A percentile compares a stretch with the other conserved stretches of the same genome.
phyloP scores from a whole-genome alignment of 2,113 vertebrate genomes.

The Lophotis ruficrista region DNA sequence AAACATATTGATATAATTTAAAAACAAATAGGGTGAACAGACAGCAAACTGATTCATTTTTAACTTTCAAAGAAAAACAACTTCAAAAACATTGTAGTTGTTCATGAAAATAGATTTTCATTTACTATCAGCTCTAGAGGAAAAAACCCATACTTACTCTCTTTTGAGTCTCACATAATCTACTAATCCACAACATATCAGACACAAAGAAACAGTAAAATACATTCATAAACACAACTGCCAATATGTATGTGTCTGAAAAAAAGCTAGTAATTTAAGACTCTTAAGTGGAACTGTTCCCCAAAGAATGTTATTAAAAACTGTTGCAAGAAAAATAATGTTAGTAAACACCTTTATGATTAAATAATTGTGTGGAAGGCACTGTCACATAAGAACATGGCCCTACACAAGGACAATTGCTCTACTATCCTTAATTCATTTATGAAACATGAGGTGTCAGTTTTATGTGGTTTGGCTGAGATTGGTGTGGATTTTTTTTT shows the following conservation, averaged over 20 bases:
- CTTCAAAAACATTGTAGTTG: neutral
- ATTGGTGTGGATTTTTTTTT: neutral
- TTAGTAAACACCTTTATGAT: constrained; percentile 40
- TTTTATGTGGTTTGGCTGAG: constrained; percentile 32
- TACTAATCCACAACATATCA: neutral
- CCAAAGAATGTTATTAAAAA: constrained; percentile 21
- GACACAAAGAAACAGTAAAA: constrained; percentile 16
- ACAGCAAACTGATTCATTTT: constrained; percentile 8
- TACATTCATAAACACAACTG: constrained; percentile 28
- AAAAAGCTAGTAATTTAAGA: constrained; percentile 39
- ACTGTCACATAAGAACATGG: neutral
- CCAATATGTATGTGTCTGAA: neutral
- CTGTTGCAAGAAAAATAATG: neutral
- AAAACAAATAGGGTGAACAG: constrained; percentile 19
- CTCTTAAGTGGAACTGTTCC: constrained; percentile 15
- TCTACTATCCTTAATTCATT: neutral
- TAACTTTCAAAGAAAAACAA: neutral
- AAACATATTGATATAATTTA: neutral
- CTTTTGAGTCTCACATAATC: neutral
- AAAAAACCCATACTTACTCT: neutral
- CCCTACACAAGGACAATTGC: constrained; percentile 48
- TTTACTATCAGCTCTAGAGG: constrained; percentile 4
- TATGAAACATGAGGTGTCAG: neutral
- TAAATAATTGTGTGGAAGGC: constrained; percentile 12
- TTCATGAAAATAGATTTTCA: constrained; percentile 43